Percentiles rank a stretch among this genome's conserved stretches.
Conservation (phyloP, 2,113 vertebrate species). For the Motacilla tschutschensis region DNA sequence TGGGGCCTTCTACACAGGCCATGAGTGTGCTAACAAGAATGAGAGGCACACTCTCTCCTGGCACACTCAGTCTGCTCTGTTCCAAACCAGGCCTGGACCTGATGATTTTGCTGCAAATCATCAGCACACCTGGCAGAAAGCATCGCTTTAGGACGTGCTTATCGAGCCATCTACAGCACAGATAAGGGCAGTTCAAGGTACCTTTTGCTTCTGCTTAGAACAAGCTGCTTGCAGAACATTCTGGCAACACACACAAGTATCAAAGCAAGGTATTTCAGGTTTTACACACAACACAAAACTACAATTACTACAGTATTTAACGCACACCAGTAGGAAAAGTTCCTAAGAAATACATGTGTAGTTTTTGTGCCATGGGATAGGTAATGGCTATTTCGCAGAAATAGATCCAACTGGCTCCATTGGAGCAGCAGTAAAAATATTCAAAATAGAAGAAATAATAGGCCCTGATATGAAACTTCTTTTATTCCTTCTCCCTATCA, state of each 20-base stretch:
- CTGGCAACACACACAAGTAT: neutral
- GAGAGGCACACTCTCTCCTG: neutral
- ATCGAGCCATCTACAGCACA: neutral
- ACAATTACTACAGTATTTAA: slow-evolving; percentile 48
- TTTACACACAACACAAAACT: slow-evolving; percentile 28
- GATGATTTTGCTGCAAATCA: neutral
- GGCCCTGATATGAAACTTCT: slow-evolving; percentile 40
- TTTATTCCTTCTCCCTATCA: neutral
- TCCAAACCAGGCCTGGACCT: neutral
- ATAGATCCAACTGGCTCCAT: slow-evolving; percentile 67
- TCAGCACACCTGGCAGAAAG: neutral
- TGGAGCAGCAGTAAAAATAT: slow-evolving; percentile 66
- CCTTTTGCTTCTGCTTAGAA: neutral
- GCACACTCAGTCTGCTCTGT: neutral
- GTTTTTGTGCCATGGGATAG: slow-evolving; percentile 43
- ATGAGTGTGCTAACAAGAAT: neutral
- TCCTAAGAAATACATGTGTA: slow-evolving; percentile 35
- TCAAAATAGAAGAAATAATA: slow-evolving; percentile 56
- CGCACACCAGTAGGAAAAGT: slow-evolving; percentile 36
- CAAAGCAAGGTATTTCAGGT: neutral
- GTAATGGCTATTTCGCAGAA: slow-evolving; percentile 60
- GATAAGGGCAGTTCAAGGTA: neutral
- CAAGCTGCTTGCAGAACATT: neutral
- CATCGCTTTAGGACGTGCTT: neutral
- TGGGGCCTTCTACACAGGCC: neutral